Evolutionary conservation across 2,888 invertebrate genomes (phyloP).

Genomic region (Actias luna): DNA sequence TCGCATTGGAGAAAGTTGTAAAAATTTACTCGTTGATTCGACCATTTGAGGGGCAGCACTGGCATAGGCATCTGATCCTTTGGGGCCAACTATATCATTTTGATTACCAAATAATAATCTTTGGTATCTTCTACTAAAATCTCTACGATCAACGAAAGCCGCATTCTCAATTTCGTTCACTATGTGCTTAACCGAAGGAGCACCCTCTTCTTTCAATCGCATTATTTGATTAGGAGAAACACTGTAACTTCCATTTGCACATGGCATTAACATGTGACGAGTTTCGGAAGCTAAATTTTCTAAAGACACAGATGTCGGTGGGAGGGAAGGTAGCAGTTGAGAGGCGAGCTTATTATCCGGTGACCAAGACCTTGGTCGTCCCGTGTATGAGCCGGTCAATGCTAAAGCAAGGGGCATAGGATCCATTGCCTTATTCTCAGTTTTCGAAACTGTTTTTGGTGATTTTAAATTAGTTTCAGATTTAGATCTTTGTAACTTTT

Average conservation of each 20-base stretch:
- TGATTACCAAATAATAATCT: constrained; percentile 49
- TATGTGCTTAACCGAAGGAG: constrained; percentile 85
- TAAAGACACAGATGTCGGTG: constrained; percentile 85
- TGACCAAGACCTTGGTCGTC: constrained; percentile 88
- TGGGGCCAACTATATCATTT: constrained; percentile 38
- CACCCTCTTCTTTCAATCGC: constrained; percentile 86
- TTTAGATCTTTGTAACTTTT: constrained; percentile 95
- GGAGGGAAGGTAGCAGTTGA: constrained; percentile 81
- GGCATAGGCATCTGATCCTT: constrained; percentile 36
- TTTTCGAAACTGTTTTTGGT: constrained; percentile 81
- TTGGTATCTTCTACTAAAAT: constrained; percentile 51
- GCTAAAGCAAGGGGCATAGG: constrained; percentile 84
- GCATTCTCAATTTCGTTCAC: constrained; percentile 87
- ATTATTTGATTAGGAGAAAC: constrained; percentile 95
- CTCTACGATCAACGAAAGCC: constrained; percentile 59
- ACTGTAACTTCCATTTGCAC: constrained; percentile 93
- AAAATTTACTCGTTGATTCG: constrained; percentile 35
- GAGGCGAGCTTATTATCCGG: constrained; percentile 85
- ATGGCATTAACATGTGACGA: constrained; percentile 92
- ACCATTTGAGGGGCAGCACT: constrained; percentile 24
- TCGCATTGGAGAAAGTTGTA: constrained; percentile 53
- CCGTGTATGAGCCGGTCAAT: constrained; percentile 65
- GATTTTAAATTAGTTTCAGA: constrained; percentile 94
- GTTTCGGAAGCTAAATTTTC: constrained; percentile 85
- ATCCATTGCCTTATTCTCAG: constrained; percentile 81